phyloP scores from a whole-genome alignment of 1,140 invertebrate species.

The Cephus cinctus region DNA sequence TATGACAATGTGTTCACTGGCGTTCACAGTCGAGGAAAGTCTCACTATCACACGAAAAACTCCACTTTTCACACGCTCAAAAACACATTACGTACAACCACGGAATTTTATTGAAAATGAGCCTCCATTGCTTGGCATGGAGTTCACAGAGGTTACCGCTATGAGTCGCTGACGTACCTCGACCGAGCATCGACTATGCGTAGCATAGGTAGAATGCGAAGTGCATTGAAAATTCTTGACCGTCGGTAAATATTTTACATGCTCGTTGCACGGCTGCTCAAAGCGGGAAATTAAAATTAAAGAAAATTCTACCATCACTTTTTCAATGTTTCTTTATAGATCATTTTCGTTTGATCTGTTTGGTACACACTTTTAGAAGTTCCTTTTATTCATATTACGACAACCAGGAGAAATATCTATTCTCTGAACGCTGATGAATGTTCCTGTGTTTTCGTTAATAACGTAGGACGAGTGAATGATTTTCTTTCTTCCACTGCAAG shows the following conservation, averaged over 20 bases:
- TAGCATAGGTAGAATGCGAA: neutral
- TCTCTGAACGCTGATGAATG: constrained; percentile 1
- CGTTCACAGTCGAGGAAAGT: constrained; percentile 35
- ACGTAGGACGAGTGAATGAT: neutral
- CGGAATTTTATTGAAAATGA: constrained; percentile 45
- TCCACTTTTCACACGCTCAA: constrained; percentile 39
- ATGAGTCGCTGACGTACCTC: neutral
- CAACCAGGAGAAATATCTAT: neutral
- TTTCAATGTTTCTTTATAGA: neutral
- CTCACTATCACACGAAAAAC: constrained; percentile 43
- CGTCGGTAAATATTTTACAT: too few relatives aligned
- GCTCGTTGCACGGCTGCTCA: too few relatives aligned
- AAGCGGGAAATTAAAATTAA: neutral
- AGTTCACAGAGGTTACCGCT: constrained; percentile 39
- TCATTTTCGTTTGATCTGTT: neutral
- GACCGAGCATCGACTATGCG: neutral
- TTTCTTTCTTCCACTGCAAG: neutral
- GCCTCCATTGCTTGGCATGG: constrained; percentile 49
- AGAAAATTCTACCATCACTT: neutral
- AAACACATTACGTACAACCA: constrained; percentile 40
- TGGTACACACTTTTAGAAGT: neutral
- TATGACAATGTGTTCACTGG: constrained; percentile 33
- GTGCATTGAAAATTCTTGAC: neutral
- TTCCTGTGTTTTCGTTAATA: constrained; percentile 1
- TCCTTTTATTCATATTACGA: neutral